phyloP scores from a whole-genome alignment of 2,113 vertebrate genomes.

The Laterallus jamaicensis region DNA sequence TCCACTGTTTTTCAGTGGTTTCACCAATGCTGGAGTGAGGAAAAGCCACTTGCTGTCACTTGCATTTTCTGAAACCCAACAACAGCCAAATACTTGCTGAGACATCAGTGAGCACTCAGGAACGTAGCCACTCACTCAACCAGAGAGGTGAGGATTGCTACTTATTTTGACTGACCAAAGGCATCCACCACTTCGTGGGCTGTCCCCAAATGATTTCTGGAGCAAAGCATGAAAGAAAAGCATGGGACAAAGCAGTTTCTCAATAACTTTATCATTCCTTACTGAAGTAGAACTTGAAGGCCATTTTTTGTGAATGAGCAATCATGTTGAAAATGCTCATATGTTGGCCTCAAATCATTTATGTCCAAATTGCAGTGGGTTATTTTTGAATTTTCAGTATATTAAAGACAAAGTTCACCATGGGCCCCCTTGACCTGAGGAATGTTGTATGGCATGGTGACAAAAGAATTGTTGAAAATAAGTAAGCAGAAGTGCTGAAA shows the following conservation, averaged over 20 bases:
- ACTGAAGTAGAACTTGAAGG: background rate
- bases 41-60: background rate
- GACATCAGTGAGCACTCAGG: background rate
- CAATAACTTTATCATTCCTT: background rate
- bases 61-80: background rate
- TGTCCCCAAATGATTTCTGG: background rate
- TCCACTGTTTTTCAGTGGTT: background rate
- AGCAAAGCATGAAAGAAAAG: background rate
- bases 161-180: background rate
- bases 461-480: background rate
- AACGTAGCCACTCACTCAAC: background rate
- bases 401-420: background rate
- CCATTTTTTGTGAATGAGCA: background rate
- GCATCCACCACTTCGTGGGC: background rate
- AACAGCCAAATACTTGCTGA: background rate
- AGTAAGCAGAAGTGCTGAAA: constrained; percentile 6
- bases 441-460: background rate
- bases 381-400: background rate
- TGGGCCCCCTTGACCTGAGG: background rate
- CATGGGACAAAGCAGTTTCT: background rate
- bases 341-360: background rate
- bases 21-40: background rate
- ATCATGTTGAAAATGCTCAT: background rate
- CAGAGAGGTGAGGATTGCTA: background rate
- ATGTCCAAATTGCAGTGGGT: background rate